Base-by-base conservation (phyloP, 2,888 invertebrate genomes). In the Diarsia mendica region DNA sequence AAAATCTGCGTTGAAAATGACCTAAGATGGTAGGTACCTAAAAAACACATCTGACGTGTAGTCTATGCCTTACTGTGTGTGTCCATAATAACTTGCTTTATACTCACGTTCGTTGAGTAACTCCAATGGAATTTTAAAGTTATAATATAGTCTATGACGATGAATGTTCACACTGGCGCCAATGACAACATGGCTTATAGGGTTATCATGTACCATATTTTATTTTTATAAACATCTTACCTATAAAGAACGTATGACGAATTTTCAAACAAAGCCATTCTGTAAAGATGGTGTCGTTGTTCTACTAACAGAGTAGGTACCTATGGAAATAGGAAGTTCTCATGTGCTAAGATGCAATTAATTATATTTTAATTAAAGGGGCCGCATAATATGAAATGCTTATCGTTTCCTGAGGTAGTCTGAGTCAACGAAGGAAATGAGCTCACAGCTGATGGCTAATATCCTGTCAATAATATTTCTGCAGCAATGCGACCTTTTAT, bases 91-190 rank as follows among this genome's bases (percentile, higher is more conserved):
- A 89, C 90, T 91, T 90, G 90, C 90, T 87, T 89, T 90, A 90
- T 90, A 89, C 89, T 88, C 87, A 88, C 88, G 87, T 84, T 80
- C 85, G 80, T 88, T 91, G 92, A 92, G 90, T 92, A 91, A 92
- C 87, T 83, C 83, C 74, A 72, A 70, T 84, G 88, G 91, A 92
- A 92, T 92, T 89, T 85, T 75, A 86, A 86, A 85, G 84, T 85
- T 84, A 83, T 82, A 87, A 87, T 88, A 88, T 87, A 86, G 86
- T 89, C 88, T 90, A 88, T 87, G 85, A 85, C 85, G 88, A 84
- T 87, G 86, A 79, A 88, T 82, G 85, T 85, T 82, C 86, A 85
- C 78, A 79, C 82, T 90, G 92, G 92, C 92, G 92, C 92, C 92
- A 89, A 87, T 75, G 82, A 88, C 85, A 85, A 88, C 85, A 85